Evolutionary conservation across 2,888 invertebrate species (phyloP).

Genomic region (Tuberolachnus salignus): DNA sequence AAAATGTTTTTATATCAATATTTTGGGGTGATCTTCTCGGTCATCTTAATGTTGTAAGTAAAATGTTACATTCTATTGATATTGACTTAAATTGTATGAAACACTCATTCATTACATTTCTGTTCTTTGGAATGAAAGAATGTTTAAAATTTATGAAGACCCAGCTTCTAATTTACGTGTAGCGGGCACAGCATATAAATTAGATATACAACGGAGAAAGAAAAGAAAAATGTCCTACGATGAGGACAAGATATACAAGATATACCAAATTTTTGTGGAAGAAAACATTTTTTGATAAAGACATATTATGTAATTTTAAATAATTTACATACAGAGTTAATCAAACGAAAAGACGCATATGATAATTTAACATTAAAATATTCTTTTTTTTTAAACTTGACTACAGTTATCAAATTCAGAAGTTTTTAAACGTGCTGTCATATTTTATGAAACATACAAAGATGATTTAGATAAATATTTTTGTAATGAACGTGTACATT

Average conservation of each 20-base stretch:
- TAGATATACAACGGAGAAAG: not conserved
- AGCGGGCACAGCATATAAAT: not conserved
- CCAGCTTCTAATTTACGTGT: conserved; percentile 7
- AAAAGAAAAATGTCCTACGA: conserved; percentile 6
- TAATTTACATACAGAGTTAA: too few relatives aligned
- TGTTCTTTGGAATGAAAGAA: conserved; percentile 7
- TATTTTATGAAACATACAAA: conserved; percentile 6
- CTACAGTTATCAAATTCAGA: conserved; percentile 14
- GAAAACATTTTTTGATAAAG: conserved; percentile 17
- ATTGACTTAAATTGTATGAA: conserved; percentile 10
- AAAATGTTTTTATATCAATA: too few relatives aligned
- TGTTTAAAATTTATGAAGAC: conserved; percentile 12
- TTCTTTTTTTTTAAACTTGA: conserved; percentile 14
- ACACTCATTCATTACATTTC: conserved; percentile 13
- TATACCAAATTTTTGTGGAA: not conserved
- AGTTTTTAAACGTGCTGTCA: conserved; percentile 16
- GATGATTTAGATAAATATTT: conserved; percentile 17
- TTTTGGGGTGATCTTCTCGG: not conserved
- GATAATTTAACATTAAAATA: conserved; percentile 25
- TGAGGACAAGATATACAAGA: not conserved
- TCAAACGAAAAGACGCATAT: conserved; percentile 25
- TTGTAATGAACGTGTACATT: conserved; percentile 15
- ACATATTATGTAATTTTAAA: conserved; percentile 18
- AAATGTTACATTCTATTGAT: conserved; percentile 2
- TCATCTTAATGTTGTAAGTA: conserved; percentile 1